Evolutionary conservation across 2,797 vertebrate species (phyloP).

Genomic region (Clarias laeviceps): DNA sequence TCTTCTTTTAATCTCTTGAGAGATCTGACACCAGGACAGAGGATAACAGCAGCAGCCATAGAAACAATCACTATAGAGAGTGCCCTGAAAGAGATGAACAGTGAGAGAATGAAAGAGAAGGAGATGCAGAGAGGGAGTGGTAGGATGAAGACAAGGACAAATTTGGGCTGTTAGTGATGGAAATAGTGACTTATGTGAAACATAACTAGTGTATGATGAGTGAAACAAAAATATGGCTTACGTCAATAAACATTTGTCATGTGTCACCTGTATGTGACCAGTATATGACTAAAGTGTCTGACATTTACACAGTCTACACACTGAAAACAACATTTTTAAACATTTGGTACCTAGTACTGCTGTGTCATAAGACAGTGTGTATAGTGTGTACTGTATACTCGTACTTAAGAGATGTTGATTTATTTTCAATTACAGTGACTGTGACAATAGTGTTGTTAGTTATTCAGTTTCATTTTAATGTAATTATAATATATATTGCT

Average conservation of each 20-base stretch:
- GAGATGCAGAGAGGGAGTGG: neutral
- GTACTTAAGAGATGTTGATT: neutral
- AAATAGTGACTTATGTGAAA: neutral
- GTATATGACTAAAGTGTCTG: neutral
- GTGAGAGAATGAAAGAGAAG: conserved; percentile 29
- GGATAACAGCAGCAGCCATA: conserved; percentile 76
- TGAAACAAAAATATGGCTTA: too few relatives aligned
- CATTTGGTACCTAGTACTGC: neutral
- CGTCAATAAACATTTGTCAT: too few relatives aligned
- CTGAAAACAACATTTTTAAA: neutral
- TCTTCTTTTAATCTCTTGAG: conserved; percentile 74
- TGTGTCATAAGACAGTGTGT: neutral
- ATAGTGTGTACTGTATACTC: neutral
- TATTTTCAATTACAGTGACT: neutral
- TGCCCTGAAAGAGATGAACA: conserved; percentile 62
- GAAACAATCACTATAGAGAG: conserved; percentile 74
- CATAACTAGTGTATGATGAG: neutral
- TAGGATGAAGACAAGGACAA: neutral
- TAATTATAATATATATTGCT: neutral
- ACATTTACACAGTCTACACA: neutral
- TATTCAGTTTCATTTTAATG: neutral
- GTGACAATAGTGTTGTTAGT: neutral
- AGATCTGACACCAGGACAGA: conserved; percentile 77
- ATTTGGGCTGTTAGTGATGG: neutral
- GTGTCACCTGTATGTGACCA: neutral